Evolutionary conservation across 2,797 vertebrate genomes (phyloP).

Genomic region (Fringilla coelebs): DNA sequence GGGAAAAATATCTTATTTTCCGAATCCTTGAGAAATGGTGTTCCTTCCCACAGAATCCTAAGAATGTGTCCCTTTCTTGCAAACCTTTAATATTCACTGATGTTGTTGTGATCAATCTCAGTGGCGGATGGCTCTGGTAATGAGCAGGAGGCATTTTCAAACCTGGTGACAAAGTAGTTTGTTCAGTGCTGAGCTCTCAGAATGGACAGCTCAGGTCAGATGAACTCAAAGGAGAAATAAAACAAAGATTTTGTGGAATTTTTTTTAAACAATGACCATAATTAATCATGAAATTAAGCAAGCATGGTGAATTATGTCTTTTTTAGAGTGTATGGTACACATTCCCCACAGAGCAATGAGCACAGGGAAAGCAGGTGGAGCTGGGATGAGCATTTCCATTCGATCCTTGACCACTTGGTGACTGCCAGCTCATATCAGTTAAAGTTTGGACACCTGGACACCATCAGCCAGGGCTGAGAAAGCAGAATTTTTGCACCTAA

Average conservation of each 20-base stretch:
- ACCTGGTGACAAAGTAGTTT: not conserved
- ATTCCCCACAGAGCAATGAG: not conserved
- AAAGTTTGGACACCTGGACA: not conserved
- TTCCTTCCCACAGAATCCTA: not conserved
- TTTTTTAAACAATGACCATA: not conserved
- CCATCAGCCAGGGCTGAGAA: not conserved
- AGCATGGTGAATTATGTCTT: not conserved
- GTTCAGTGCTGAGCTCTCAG: not conserved
- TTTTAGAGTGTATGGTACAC: fast-evolving
- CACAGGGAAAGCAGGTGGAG: not conserved
- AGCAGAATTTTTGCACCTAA: not conserved
- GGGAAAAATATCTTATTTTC: not conserved
- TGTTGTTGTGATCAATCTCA: not conserved
- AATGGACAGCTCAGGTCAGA: not conserved
- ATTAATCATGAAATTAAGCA: not conserved
- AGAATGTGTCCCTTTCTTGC: not conserved
- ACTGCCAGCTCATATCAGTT: not conserved
- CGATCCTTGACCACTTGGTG: not conserved
- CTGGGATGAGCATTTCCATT: not conserved
- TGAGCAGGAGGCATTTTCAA: not conserved
- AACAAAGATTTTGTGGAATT: not conserved
- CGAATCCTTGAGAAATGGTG: not conserved
- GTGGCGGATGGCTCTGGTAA: not conserved
- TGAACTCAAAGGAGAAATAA: not conserved
- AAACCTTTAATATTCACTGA: not conserved